A percentile compares a stretch with the other conserved stretches of the same genome.
phyloP scores from a whole-genome alignment of 2,797 vertebrate species.

The Trematomus bernacchii region DNA sequence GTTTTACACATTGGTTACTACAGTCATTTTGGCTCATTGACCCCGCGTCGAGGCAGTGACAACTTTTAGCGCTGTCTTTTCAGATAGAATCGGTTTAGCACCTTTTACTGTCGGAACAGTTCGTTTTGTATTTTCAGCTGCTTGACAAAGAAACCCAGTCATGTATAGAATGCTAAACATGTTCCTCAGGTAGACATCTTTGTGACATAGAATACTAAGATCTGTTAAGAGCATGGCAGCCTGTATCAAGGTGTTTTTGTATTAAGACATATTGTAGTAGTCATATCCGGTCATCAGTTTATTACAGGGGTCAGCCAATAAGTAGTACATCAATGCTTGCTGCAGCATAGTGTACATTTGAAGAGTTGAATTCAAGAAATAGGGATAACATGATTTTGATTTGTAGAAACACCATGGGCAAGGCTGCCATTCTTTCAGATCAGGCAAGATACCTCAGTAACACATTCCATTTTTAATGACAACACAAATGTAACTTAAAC shows the following conservation, averaged over 20 bases:
- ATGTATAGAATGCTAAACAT: slow-evolving; percentile 59
- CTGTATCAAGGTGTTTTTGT: slow-evolving; percentile 57
- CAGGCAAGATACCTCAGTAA: slow-evolving; percentile 80
- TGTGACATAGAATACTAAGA: slow-evolving; percentile 46
- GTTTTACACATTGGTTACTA: slow-evolving; percentile 41
- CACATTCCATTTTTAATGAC: slow-evolving; percentile 86
- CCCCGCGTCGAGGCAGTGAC: slow-evolving; percentile 28
- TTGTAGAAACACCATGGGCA: slow-evolving; percentile 58
- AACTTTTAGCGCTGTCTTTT: slow-evolving; percentile 36
- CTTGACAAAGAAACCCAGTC: slow-evolving; percentile 57
- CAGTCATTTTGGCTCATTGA: slow-evolving; percentile 63
- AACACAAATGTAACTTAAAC: slow-evolving; percentile 57
- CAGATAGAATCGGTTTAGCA: slow-evolving; percentile 61
- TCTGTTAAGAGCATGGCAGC: slow-evolving; percentile 61
- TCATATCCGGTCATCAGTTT: slow-evolving; percentile 11
- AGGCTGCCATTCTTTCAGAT: slow-evolving; percentile 80
- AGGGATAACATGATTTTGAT: slow-evolving; percentile 32
- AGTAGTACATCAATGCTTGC: slow-evolving; percentile 30
- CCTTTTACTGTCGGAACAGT: slow-evolving; percentile 62
- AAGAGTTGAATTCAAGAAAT: slow-evolving; percentile 32
- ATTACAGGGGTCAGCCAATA: slow-evolving; percentile 19
- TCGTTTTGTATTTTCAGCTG: slow-evolving; percentile 58
- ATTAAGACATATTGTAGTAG: slow-evolving; percentile 13
- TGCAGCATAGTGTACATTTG: slow-evolving; percentile 31
- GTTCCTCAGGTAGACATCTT: slow-evolving; percentile 26